Percentiles rank a stretch among this genome's conserved stretches.
Evolutionary conservation across 2,113 vertebrate species (phyloP).

Genomic region (Barnardius zonarius): DNA sequence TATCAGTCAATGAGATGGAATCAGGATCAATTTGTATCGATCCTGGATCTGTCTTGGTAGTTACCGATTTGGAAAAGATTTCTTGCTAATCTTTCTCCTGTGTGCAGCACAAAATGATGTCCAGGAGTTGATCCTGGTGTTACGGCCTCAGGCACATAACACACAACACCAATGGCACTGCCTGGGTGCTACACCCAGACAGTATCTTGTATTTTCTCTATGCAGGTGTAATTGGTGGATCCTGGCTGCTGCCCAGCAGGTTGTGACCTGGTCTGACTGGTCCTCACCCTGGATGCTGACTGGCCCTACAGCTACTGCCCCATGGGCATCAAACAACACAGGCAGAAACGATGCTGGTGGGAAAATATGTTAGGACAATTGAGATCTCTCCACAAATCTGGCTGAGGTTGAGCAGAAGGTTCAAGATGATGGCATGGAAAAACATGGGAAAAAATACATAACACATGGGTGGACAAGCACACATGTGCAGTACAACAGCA

Average conservation of each 20-base stretch:
- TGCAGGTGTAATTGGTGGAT: not conserved
- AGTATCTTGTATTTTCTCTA: fast-evolving
- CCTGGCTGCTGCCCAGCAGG: not conserved
- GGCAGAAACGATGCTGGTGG: not conserved
- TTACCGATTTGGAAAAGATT: not conserved
- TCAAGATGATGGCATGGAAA: not conserved
- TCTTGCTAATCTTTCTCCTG: not conserved
- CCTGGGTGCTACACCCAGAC: not conserved
- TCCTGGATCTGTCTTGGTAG: not conserved
- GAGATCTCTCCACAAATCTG: not conserved
- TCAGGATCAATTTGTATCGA: not conserved
- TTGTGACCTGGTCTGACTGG: not conserved
- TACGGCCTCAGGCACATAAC: not conserved
- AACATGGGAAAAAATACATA: not conserved
- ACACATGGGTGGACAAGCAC: not conserved
- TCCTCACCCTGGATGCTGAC: not conserved
- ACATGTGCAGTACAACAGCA: not conserved
- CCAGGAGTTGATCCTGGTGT: not conserved
- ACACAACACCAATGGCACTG: too few species aligned
- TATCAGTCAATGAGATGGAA: not conserved
- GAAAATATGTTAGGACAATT: not conserved
- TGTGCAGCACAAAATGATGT: not conserved
- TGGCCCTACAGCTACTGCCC: fast-evolving
- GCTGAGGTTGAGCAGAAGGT: not conserved
- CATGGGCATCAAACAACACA: fast-evolving